Evolutionary conservation across 1,140 invertebrate species (phyloP).

Genomic region (Wasmannia auropunctata): DNA sequence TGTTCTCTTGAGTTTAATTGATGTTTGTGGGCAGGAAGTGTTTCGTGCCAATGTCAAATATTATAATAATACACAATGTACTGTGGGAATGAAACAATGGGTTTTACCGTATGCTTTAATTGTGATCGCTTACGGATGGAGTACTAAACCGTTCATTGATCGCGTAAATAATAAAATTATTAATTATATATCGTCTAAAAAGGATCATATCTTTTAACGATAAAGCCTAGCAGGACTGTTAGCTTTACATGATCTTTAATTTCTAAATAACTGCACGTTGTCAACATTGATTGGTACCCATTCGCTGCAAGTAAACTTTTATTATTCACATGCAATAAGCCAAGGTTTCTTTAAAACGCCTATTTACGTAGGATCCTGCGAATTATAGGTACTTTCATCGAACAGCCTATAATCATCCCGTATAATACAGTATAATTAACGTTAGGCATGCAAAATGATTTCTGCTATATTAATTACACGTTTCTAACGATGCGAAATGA

Average conservation of each 20-base stretch:
- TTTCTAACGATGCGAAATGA: slow-evolving; percentile 20
- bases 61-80: slow-evolving; percentile 26
- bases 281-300: neutral
- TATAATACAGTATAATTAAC: slow-evolving; percentile 22
- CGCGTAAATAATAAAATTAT: neutral
- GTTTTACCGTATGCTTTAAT: slow-evolving; percentile 9
- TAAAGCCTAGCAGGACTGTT: neutral
- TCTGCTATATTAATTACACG: slow-evolving; percentile 29
- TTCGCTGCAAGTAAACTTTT: neutral
- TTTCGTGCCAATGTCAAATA: neutral
- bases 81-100: neutral
- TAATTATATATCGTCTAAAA: neutral
- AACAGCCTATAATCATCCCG: slow-evolving; percentile 27
- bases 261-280: neutral
- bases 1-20: slow-evolving; percentile 34
- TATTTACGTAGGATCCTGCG: neutral
- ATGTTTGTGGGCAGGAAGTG: slow-evolving; percentile 13
- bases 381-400: neutral
- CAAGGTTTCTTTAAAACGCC: slow-evolving; percentile 6
- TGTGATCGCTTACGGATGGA: neutral
- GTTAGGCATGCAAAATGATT: slow-evolving; percentile 3
- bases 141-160: neutral
- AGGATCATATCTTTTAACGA: neutral
- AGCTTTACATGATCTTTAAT: neutral
- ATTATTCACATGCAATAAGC: neutral